Conservation (phyloP, 2,888 invertebrate genomes). For the Spisula subtruncata region DNA sequence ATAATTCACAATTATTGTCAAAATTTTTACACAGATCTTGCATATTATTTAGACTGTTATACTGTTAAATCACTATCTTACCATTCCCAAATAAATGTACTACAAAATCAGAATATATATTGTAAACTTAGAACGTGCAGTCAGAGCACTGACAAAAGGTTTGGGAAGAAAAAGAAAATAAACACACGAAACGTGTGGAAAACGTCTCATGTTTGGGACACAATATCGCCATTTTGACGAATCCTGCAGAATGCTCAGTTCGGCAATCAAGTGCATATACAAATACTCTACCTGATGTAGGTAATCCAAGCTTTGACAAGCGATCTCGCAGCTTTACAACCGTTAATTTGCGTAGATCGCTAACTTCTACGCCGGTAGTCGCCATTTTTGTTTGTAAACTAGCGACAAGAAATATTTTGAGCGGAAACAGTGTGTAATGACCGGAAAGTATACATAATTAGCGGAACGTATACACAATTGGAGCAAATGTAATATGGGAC, state of each 20-base stretch:
- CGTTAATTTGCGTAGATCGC: constrained; percentile 74
- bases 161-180: neutral
- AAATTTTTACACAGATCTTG: no score
- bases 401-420: neutral
- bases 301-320: constrained; percentile 67
- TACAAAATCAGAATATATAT: neutral
- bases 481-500: no score
- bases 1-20: neutral
- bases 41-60: neutral
- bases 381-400: constrained; percentile 53
- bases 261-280: neutral
- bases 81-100: neutral
- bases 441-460: neutral
- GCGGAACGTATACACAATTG: neutral
- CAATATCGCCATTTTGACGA: no score
- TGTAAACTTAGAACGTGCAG: neutral
- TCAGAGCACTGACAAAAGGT: neutral
- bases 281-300: constrained; percentile 67
- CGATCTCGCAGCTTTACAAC: constrained; percentile 74
- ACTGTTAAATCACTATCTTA: no score
- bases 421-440: neutral
- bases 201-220: neutral
- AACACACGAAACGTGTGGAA: neutral
- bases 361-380: constrained; percentile 66
- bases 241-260: neutral